Percentiles rank a stretch among this genome's conserved stretches.
phyloP scores from a whole-genome alignment of 2,113 vertebrate species.

The Erpornis zantholeuca region DNA sequence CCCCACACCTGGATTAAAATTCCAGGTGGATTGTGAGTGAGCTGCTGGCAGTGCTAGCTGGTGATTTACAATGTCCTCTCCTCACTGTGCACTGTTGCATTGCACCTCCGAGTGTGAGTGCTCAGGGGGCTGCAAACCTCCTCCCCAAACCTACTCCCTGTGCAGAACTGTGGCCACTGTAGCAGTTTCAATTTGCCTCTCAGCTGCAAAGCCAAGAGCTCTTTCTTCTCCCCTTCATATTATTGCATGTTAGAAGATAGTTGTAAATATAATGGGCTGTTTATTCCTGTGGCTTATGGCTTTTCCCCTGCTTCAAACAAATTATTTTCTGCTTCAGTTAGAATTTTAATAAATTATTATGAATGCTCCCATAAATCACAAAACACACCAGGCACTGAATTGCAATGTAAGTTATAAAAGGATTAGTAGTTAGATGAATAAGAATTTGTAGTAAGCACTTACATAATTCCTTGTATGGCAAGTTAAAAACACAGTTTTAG shows the following conservation, averaged over 20 bases:
- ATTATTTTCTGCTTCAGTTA: constrained; percentile 16
- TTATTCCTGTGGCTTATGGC: background rate
- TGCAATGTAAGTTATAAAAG: background rate
- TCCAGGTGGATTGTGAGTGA: background rate
- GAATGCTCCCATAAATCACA: constrained; percentile 34
- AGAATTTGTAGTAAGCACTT: constrained; percentile 22
- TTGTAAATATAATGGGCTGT: background rate
- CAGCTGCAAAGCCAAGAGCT: background rate
- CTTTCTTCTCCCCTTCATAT: background rate
- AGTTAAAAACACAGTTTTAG: constrained; percentile 44
- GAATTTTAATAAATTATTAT: constrained; percentile 7
- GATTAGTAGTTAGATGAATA: background rate
- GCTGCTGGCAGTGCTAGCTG: background rate
- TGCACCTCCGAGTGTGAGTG: background rate
- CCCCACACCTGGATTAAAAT: background rate
- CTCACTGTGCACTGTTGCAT: background rate
- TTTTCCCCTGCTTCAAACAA: constrained; percentile 2
- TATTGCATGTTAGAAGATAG: background rate
- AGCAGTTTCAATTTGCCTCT: background rate
- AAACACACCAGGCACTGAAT: background rate
- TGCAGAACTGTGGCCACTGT: background rate
- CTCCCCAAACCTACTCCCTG: background rate
- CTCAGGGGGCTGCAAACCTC: background rate
- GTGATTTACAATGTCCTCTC: background rate
- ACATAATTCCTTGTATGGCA: constrained; percentile 16